Evolutionary conservation across 2,113 vertebrate genomes (phyloP), one percentile per base, ranked within the genome.

Genomic region (Chinchilla lanigera): DNA sequence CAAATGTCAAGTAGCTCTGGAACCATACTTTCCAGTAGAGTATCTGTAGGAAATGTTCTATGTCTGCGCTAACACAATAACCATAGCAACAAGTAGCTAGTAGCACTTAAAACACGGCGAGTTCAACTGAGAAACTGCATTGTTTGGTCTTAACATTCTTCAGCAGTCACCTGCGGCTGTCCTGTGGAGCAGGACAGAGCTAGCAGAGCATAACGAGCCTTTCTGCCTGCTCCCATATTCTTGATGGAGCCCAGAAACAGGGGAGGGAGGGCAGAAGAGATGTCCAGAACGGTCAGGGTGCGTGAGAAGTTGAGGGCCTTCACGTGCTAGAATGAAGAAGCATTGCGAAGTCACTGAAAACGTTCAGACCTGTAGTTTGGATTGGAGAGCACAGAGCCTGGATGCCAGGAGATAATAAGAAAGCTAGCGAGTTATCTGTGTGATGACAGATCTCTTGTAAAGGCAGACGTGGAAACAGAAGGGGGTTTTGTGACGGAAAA

Each of bases 11-110:
- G 75, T 8, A 22, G 41, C 16, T 52, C 17, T 67, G 7, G 17
- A 93, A 52, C 26, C 52, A 88, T 7, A 14, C 77, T 24, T 58
- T 50, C 65, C 33, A 7, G 0, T 3, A 16, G 58, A 54, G 38
- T 88, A 33, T 65, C n/a, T 35, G 33, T n/a, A 1, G 5, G n/a
- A 30, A 5, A 12, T 73, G 38, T 50, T 28, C n/a, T 44, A 0
- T 44, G 0, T 26, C 8, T n/a, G 5, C 0, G 1, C 54, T 38
- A 30, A 10, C 4, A 35, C 50, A 14, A 8, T 35, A 78, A 78
- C 58, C 28, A 5, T 30, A 50, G 90, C 65, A 28, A 4, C 35
- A 38, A 5, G 63, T 60, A 52, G 24, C 71, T 65, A 1, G 3
- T 5, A 41, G 56, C 84, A 26, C 80, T 50, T 24, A 58, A 73